A percentile compares a stretch with the other conserved stretches of the same genome.
Conservation (phyloP, 1,140 invertebrate species). For the Drosophila gunungcola region DNA sequence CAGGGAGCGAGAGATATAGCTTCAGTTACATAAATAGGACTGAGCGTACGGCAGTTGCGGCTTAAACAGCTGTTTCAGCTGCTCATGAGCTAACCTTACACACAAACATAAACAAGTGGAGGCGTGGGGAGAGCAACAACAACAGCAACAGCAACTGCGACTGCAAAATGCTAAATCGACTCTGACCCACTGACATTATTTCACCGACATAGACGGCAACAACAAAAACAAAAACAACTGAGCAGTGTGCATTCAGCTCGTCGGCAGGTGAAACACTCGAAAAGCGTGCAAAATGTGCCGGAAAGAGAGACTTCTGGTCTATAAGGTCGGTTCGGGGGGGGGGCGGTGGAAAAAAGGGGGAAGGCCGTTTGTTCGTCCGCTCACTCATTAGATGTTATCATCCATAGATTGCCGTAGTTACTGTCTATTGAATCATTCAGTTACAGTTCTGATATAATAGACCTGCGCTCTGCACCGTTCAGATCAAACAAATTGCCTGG, state of each 20-base stretch:
- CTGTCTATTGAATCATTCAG: constrained; percentile 55
- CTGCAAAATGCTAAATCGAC: constrained; percentile 76
- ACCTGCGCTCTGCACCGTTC: not conserved
- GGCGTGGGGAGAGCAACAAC: constrained; percentile 3
- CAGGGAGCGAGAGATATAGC: not conserved
- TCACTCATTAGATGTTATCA: constrained; percentile 49
- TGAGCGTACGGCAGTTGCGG: constrained; percentile 13
- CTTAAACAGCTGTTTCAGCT: constrained; percentile 60
- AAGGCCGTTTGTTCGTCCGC: constrained; percentile 7
- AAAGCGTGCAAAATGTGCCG: constrained; percentile 48
- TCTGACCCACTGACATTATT: constrained; percentile 81
- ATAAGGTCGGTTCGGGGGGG: constrained; percentile 8
- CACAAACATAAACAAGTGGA: constrained; percentile 16
- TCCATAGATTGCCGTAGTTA: constrained; percentile 49
- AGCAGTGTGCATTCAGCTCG: constrained; percentile 62
- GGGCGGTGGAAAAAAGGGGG: not conserved
- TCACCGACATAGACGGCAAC: constrained; percentile 47
- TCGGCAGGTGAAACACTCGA: constrained; percentile 57
- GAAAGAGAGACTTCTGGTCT: constrained; percentile 56
- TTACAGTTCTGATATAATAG: constrained; percentile 54
- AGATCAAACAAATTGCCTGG: constrained; percentile 27
- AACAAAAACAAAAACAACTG: constrained; percentile 25
- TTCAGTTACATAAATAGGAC: constrained; percentile 1
- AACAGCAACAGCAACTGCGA: constrained; percentile 25
- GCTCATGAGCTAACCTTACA: constrained; percentile 56